These are phyloP conservation scores for Poeciliopsis prolifica DNA, from an alignment of 2,113 vertebrate species.

Conservation along the genomic window DNA sequence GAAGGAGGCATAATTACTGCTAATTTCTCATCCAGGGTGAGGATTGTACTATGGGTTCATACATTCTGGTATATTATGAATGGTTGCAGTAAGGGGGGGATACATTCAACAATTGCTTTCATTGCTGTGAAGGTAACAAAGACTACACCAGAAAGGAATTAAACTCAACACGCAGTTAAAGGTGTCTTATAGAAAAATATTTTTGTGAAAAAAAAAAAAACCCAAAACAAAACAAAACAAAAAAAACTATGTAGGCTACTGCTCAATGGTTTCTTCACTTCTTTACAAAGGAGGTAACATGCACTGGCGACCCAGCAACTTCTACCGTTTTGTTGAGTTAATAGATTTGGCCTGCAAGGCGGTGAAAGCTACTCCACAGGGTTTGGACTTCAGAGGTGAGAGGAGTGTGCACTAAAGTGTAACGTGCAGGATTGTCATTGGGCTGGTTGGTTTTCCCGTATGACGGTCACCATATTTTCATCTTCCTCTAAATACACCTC, in stretches of 20 bases:
- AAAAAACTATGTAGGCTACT: slow-evolving; percentile 48
- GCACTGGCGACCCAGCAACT: slow-evolving; percentile 50
- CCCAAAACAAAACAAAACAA: too few relatives aligned
- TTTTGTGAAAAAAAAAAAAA: slow-evolving; percentile 39
- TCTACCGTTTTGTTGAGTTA: slow-evolving; percentile 40
- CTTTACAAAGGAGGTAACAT: slow-evolving; percentile 51
- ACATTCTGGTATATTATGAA: slow-evolving; percentile 71
- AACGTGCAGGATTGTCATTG: slow-evolving; percentile 79
- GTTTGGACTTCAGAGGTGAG: slow-evolving; percentile 58
- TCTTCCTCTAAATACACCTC: slow-evolving; percentile 43
- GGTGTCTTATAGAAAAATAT: slow-evolving; percentile 62
- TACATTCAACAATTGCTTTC: slow-evolving; percentile 75
- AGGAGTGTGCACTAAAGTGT: slow-evolving; percentile 73
- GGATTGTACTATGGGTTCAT: slow-evolving; percentile 49
- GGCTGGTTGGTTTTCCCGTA: slow-evolving; percentile 69
- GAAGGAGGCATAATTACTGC: slow-evolving; percentile 44
- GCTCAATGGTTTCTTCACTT: slow-evolving; percentile 31
- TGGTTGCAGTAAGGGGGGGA: slow-evolving; percentile 40
- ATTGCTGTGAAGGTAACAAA: slow-evolving; percentile 48
- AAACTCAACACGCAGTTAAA: slow-evolving; percentile 34
- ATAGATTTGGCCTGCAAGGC: slow-evolving; percentile 46
- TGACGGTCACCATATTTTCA: slow-evolving; percentile 65
- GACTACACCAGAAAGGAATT: slow-evolving; percentile 53
- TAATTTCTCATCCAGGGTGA: slow-evolving; percentile 48
- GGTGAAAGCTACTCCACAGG: slow-evolving; percentile 38